Percentiles rank a stretch among this genome's conserved stretches.
These are phyloP conservation scores for Piprites chloris DNA, from an alignment of 2,113 vertebrate genomes.

Conservation along the genomic window DNA sequence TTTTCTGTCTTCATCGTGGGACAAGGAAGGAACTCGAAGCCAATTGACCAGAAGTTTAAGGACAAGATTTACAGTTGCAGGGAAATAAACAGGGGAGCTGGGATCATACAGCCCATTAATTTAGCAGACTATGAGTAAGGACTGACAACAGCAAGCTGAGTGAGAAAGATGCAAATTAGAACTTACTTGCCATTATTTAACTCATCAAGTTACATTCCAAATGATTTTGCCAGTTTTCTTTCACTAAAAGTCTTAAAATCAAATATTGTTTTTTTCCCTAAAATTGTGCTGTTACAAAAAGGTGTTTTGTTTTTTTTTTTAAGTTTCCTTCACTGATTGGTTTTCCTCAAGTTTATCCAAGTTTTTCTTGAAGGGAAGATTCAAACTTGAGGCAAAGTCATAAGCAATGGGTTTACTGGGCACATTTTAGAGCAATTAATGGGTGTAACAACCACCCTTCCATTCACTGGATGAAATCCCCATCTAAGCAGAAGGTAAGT, in stretches of 20 bases:
- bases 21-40: background rate
- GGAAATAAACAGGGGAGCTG: constrained; percentile 5
- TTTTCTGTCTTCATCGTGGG: background rate
- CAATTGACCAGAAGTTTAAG: constrained; percentile 1
- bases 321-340: background rate
- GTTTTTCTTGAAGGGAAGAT: background rate
- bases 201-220: background rate
- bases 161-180: background rate
- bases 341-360: background rate
- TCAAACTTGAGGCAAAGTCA: constrained; percentile 24
- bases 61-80: background rate
- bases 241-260: background rate
- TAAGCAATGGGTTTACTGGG: background rate
- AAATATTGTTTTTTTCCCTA: background rate
- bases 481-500: constrained; percentile 9
- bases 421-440: background rate
- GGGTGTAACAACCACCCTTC: constrained; percentile 39
- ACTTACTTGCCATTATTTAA: background rate
- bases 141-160: background rate
- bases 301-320: background rate
- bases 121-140: background rate
- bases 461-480: constrained; percentile 30
- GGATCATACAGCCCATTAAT: background rate
- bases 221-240: background rate
- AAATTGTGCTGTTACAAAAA: background rate